Evolutionary conservation across 1,140 invertebrate genomes (phyloP).

Genomic region (Prorops nasuta): DNA sequence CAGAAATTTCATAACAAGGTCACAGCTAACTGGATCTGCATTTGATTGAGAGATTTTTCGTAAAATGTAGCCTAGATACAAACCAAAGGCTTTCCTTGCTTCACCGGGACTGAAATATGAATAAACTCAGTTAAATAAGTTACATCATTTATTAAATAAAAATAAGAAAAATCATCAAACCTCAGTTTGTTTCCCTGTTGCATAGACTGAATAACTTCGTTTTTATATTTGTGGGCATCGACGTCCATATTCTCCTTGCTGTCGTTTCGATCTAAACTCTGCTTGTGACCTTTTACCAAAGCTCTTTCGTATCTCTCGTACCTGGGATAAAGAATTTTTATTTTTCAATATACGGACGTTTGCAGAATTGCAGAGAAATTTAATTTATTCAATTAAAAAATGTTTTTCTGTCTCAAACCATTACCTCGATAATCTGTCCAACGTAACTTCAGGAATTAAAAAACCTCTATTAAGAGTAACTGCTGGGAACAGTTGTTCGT

Average conservation of each 20-base stretch:
- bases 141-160: neutral
- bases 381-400: constrained; percentile 11
- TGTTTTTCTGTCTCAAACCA: neutral
- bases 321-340: constrained; percentile 20
- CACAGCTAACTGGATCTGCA: constrained; percentile 57
- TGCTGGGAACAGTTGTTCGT: constrained; percentile 73
- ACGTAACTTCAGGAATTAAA: constrained; percentile 51
- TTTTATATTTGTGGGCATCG: constrained; percentile 51
- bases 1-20: constrained; percentile 80
- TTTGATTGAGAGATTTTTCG: constrained; percentile 65
- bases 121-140: neutral
- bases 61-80: constrained; percentile 78
- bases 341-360: neutral
- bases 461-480: constrained; percentile 56
- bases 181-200: constrained; percentile 59
- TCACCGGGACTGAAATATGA: constrained; percentile 58
- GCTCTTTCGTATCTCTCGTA: constrained; percentile 62
- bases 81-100: constrained; percentile 78
- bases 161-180: constrained; percentile 37
- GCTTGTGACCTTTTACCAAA: constrained; percentile 59
- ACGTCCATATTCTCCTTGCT: constrained; percentile 51
- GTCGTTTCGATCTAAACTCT: constrained; percentile 44
- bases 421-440: constrained; percentile 52
- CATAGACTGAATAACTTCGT: constrained; percentile 52
- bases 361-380: neutral